Percentiles rank a stretch among this genome's conserved stretches.
Evolutionary conservation across 2,113 vertebrate genomes (phyloP).

Genomic region (Neotoma lepida): DNA sequence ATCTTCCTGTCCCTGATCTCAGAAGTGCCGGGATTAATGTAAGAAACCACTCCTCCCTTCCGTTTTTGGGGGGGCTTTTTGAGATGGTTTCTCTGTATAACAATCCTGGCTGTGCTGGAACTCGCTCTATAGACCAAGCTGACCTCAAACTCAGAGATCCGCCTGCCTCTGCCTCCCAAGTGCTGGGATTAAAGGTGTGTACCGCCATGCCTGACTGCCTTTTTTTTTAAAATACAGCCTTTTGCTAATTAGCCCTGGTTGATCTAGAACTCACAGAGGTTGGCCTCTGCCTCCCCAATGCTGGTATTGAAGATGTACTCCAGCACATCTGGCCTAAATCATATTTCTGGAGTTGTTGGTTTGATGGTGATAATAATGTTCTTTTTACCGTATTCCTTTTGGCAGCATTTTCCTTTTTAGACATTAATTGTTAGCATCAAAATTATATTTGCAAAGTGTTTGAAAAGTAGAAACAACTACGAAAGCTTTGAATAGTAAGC

Average conservation of each 20-base stretch:
- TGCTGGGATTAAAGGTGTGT: background rate
- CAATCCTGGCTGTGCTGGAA: background rate
- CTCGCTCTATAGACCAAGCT: background rate
- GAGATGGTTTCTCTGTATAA: too few species aligned
- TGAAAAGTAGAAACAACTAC: constrained; percentile 8
- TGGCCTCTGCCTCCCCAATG: background rate
- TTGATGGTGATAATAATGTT: background rate
- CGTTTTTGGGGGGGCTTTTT: too few species aligned
- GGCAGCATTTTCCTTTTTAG: constrained; percentile 46
- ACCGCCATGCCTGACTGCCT: too few species aligned
- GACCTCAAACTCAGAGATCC: background rate
- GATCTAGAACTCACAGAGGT: background rate
- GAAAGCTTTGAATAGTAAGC: constrained; percentile 10
- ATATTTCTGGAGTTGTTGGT: constrained; percentile 16
- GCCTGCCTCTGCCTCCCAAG: background rate
- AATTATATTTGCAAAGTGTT: constrained; percentile 1
- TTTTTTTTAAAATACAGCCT: background rate
- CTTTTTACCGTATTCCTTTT: constrained; percentile 39
- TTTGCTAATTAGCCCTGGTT: background rate
- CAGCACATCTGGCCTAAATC: background rate
- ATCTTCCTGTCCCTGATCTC: background rate
- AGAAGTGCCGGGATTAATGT: background rate
- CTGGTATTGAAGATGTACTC: background rate
- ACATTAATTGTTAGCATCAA: constrained; percentile 24
- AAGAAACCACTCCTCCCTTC: too few species aligned